phyloP scores from a whole-genome alignment of 1,140 invertebrate genomes.

The Euura lappo region DNA sequence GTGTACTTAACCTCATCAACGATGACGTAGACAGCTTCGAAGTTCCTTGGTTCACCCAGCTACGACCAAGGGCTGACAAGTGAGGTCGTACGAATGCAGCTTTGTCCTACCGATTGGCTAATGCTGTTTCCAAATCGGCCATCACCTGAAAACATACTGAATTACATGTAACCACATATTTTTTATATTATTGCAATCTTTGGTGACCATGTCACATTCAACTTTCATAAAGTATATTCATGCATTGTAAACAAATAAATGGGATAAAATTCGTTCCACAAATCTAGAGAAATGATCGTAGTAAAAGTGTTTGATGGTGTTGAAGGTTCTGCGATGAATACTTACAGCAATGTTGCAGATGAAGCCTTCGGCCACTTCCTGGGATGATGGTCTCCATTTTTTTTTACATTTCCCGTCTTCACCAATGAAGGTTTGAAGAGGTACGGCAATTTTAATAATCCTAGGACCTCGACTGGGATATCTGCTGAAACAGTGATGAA shows the following conservation, averaged over 20 bases:
- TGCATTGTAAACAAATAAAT: not conserved
- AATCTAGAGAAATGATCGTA: too few species aligned
- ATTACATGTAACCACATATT: not conserved
- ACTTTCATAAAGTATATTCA: not conserved
- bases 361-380: conserved; percentile 11
- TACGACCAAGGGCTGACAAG: too few species aligned
- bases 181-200: too few species aligned
- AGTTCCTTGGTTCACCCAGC: too few species aligned
- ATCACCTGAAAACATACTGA: not conserved
- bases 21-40: too few species aligned
- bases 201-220: not conserved
- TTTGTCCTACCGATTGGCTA: conserved; percentile 1
- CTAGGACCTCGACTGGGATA: conserved; percentile 8
- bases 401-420: conserved; percentile 9
- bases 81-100: too few species aligned
- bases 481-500: not conserved
- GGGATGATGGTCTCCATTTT: conserved; percentile 18
- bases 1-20: too few species aligned
- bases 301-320: too few species aligned
- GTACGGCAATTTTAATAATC: conserved; percentile 13
- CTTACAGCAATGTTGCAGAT: too few species aligned
- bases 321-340: too few species aligned
- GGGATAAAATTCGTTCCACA: not conserved
- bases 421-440: conserved; percentile 8
- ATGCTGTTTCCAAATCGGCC: conserved; percentile 1